Base-by-base conservation (phyloP, 2,113 vertebrate species). In the Toxotes chatareus region DNA sequence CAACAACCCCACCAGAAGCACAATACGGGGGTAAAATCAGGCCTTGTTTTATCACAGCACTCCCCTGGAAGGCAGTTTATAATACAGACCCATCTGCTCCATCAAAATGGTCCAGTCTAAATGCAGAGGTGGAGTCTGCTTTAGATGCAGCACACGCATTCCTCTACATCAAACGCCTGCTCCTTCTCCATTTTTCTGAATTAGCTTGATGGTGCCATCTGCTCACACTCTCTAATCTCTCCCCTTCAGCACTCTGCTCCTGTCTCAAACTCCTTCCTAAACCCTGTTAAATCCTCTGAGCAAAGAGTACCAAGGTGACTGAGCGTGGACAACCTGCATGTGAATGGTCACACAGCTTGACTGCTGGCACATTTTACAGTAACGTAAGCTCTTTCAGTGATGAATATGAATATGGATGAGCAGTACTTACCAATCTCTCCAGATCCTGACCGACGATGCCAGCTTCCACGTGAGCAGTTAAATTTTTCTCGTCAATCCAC, bases 401-500 rank as follows among this genome's bases (percentile, higher is more conserved):
- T 65, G 67, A 55, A 76, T 46, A 76, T 69, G 80, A 53, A 91
- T 72, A 72, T 67, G 53, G 60, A 61, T 51, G 61, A 67, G 75
- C 57, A 16, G 44, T 34, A 78, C 93, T 93, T 96, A 99, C 98
- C 96, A 96, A 93, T 93, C 96, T 97, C 95, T 99, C 98, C 93
- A 99, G 95, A 76, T 99, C 98, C 92, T 99, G 97, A 74, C 98
- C 98, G 68, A 97, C 95, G 88, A 99, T 99, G 80, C 98, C 98
- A 79, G 98, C 96, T 90, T 99, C 98, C 68, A 98, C 93, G 67
- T 96, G 98, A 80, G 96, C 97, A 19, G 97, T 99, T 89, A 99
- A 92, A 88, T 99, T 99, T 86, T 97, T 98, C 94, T 99, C 98
- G 88, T 99, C 98, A 83, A 99, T 95, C 98, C 98, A 99, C 51